Evolutionary conservation across 2,797 vertebrate species (phyloP), one percentile per base, ranked within the genome.

Genomic region (Lacerta bilineata): DNA sequence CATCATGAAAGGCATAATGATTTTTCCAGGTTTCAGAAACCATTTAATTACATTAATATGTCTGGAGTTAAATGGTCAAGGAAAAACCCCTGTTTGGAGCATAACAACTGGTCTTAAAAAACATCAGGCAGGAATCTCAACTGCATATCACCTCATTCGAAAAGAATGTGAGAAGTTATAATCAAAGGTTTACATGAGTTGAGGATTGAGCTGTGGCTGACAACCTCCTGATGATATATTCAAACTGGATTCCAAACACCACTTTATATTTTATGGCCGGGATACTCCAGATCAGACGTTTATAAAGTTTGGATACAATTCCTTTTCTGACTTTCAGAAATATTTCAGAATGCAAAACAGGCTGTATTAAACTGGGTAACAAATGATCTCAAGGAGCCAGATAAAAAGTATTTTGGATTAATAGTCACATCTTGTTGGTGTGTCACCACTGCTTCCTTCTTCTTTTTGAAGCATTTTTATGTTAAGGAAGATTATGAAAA

Each of bases 1-100:
- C 91, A 92, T 91, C 84, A 87, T 84, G 94, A 91, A 93, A 88
- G 89, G 15, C 50, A 89, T 50, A 94, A 90, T 72, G 88, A 87
- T 94, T 95, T 74, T 96, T 95, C 92, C 94, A 96, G 92, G 89
- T 96, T 86, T 94, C 90, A 91, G 93, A 95, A 91, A 95, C 93
- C 82, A 91, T 61, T 91, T 84, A 83, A 59, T 94, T 93, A 94
- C 89, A 91, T 81, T 92, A 88, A 92, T 79, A 43, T 1, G 5
- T 64, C 80, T 92, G 23, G 89, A 92, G 72, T 91, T 72, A 87
- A 93, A 91, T 41, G 88, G 61, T 92, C 84, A 91, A 20, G 50
- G 87, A 93, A 94, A 50, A 93, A 76, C 9, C 4, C 18, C 81
- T 92, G 23, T 88, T 91, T 0, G 50, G 82, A 89, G 91, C 93